phyloP scores from a whole-genome alignment of 2,113 vertebrate genomes.

The Perca fluviatilis region DNA sequence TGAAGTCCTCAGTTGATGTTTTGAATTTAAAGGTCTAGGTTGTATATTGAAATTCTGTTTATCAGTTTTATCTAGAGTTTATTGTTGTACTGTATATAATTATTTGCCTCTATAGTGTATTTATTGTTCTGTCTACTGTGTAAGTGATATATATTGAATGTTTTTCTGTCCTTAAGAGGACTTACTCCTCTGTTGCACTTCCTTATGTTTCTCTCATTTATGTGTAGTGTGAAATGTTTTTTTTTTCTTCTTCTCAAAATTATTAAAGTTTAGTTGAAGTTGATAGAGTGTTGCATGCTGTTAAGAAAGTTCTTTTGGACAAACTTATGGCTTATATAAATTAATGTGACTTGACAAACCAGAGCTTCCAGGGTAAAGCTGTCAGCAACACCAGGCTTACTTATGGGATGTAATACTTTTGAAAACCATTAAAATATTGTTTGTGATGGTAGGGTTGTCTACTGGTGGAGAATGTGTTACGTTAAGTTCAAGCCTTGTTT shows the following conservation, averaged over 20 bases:
- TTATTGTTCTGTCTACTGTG: neutral
- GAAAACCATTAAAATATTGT: conserved; percentile 5
- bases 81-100: neutral
- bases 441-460: neutral
- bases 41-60: conserved; percentile 4
- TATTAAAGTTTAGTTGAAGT: neutral
- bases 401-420: neutral
- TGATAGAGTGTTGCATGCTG: neutral
- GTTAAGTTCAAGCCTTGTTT: neutral
- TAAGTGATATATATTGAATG: neutral
- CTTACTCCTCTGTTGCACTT: neutral
- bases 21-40: neutral
- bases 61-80: neutral
- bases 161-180: neutral
- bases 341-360: neutral
- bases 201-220: neutral
- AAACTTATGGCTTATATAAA: neutral
- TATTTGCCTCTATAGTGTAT: neutral
- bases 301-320: neutral
- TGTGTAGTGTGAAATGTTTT: neutral
- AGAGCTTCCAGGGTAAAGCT: neutral
- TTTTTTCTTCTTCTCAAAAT: neutral
- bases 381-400: neutral
- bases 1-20: neutral
- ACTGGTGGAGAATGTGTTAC: conserved; percentile 3